Percentiles rank a stretch among this genome's conserved stretches.
Evolutionary conservation across 2,797 vertebrate species (phyloP).

Genomic region (Erithacus rubecula): DNA sequence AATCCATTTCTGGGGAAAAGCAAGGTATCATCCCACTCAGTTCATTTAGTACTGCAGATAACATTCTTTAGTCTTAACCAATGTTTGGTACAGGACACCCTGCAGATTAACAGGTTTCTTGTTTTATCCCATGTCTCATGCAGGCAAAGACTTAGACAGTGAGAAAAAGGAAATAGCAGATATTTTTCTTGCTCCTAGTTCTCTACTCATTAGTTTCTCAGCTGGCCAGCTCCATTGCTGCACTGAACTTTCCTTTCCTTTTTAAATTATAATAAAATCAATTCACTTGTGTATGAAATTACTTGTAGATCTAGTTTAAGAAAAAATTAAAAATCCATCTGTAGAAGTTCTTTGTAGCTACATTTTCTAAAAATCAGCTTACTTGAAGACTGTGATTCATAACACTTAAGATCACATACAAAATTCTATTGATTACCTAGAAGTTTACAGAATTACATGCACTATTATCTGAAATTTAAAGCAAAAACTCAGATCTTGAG

Average conservation of each 20-base stretch:
- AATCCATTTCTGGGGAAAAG: background rate
- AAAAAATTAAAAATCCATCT: background rate
- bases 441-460: background rate
- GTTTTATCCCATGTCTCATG: conserved; percentile 49
- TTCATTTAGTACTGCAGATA: background rate
- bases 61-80: conserved; percentile 17
- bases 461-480: background rate
- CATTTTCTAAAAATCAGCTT: background rate
- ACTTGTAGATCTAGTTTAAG: background rate
- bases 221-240: background rate
- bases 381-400: background rate
- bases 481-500: background rate
- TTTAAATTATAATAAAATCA: conserved; percentile 1
- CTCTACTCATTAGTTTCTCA: conserved; percentile 21
- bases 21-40: background rate
- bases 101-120: conserved; percentile 53
- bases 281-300: background rate
- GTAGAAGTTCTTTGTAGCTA: background rate
- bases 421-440: background rate
- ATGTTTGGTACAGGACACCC: conserved; percentile 37
- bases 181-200: conserved; percentile 27
- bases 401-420: background rate
- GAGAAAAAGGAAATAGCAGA: conserved; percentile 23
- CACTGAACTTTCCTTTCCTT: background rate
- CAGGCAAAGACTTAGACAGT: conserved; percentile 37